phyloP scores from a whole-genome alignment of 2,113 vertebrate species.

The Oncorhynchus keta region DNA sequence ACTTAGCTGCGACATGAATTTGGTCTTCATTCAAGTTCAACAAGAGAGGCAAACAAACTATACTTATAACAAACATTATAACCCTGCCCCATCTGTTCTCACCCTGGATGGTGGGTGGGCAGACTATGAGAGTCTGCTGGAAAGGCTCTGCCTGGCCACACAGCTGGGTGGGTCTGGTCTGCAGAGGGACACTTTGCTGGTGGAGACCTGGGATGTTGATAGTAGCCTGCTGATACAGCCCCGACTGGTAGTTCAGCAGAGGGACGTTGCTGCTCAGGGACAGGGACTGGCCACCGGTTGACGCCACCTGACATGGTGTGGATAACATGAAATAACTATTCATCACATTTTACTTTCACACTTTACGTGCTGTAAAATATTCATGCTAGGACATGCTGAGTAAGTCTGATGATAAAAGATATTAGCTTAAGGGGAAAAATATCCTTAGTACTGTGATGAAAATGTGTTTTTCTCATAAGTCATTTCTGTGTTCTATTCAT shows the following conservation, averaged over 20 bases:
- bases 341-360: not conserved
- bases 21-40: too few species aligned
- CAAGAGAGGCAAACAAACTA: not conserved
- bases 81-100: not conserved
- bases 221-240: conserved; percentile 91
- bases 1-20: too few species aligned
- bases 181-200: conserved; percentile 90
- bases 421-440: too few species aligned
- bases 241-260: conserved; percentile 91
- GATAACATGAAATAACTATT: not conserved
- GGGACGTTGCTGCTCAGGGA: conserved; percentile 92
- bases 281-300: conserved; percentile 87
- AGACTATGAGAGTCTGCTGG: conserved; percentile 97
- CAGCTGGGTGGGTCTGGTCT: conserved; percentile 90
- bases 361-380: too few species aligned
- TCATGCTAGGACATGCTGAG: too few species aligned
- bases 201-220: conserved; percentile 91
- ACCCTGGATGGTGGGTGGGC: conserved; percentile 86
- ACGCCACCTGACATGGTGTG: conserved; percentile 68
- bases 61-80: not conserved
- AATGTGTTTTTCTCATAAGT: too few species aligned
- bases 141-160: conserved; percentile 93
- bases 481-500: too few species aligned
- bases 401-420: too few species aligned
- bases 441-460: too few species aligned